Evolutionary conservation across 2,113 vertebrate species (phyloP), one percentile per base, ranked within the genome.

Genomic region (Corythoichthys intestinalis): DNA sequence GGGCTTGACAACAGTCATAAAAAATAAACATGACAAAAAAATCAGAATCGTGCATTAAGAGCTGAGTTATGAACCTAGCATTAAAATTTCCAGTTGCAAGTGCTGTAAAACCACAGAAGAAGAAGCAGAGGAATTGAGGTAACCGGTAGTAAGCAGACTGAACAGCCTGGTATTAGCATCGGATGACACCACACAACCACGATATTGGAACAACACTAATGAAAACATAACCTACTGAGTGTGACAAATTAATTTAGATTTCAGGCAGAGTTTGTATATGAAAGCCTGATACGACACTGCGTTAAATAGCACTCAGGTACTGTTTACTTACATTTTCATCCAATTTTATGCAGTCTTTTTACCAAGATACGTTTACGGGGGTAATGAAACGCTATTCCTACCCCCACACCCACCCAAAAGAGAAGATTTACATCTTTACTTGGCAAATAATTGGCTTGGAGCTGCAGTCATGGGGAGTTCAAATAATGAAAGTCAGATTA

Each of bases 401-500:
- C 14, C 8, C 15, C 15, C 1, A 17, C 17, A 41, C 39, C 59
- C 38, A 20, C n/a, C 57, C 47, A 34, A 57, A 50, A 44, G 14
- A 39, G 37, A 44, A 41, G 56, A 65, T 74, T 41, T 66, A 37
- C 0, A 11, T 47, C 46, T 58, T 65, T 14, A 58, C 17, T 15
- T 46, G 20, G 56, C 57, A 69, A 58, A 1, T 48, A 60, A 73
- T 54, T 9, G 56, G 38, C 50, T 63, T 17, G 1, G n/a, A 46
- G 34, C 53, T 35, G 15, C 50, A 70, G 50, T 69, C 56, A 74
- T 17, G 49, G 10, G 12, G 9, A 66, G 14, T 57, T 17, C 62
- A 56, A 41, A 41, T 46, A 48, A 15, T 72, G 63, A 53, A 28
- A 58, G 52, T 47, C 8, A 35, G 17, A 76, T 13, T 69, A 66